phyloP scores from a whole-genome alignment of 2,888 invertebrate species.

The Leptura quadrifasciata region DNA sequence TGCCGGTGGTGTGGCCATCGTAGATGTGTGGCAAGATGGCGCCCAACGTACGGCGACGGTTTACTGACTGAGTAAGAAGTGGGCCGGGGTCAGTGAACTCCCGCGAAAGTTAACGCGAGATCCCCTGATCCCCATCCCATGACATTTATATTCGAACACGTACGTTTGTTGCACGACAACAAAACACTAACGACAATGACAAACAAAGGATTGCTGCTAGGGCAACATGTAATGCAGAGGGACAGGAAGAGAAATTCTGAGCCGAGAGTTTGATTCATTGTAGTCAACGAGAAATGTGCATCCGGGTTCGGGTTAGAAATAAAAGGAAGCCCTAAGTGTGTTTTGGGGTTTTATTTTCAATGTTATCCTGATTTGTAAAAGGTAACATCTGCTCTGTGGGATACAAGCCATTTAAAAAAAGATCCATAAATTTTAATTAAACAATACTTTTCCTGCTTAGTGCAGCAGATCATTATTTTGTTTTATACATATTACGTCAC shows the following conservation, averaged over 20 bases:
- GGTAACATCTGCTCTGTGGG: background rate
- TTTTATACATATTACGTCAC: background rate
- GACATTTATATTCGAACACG: slow-evolving; percentile 38
- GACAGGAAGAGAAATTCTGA: slow-evolving; percentile 35
- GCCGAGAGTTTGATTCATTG: slow-evolving; percentile 18
- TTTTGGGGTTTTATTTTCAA: slow-evolving; percentile 21
- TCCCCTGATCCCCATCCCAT: slow-evolving; percentile 40
- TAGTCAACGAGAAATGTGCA: slow-evolving; percentile 21
- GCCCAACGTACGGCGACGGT: slow-evolving; percentile 65
- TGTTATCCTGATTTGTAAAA: slow-evolving; percentile 24
- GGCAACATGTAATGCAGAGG: slow-evolving; percentile 31
- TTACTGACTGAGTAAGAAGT: slow-evolving; percentile 72
- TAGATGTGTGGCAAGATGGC: slow-evolving; percentile 67
- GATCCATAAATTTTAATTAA: background rate
- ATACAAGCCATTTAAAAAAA: background rate
- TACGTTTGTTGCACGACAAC: slow-evolving; percentile 31
- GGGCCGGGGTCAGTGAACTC: slow-evolving; percentile 69
- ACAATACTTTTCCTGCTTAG: background rate
- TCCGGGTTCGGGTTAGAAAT: slow-evolving; percentile 28
- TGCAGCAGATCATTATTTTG: background rate
- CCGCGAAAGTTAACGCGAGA: slow-evolving; percentile 68
- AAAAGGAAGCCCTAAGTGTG: background rate
- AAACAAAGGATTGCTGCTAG: slow-evolving; percentile 42
- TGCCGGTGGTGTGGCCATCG: slow-evolving; percentile 22
- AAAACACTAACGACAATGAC: slow-evolving; percentile 34